These are phyloP conservation scores for Lasioglossum malachurum DNA, from an alignment of 2,888 invertebrate genomes.

Conservation along the genomic window DNA sequence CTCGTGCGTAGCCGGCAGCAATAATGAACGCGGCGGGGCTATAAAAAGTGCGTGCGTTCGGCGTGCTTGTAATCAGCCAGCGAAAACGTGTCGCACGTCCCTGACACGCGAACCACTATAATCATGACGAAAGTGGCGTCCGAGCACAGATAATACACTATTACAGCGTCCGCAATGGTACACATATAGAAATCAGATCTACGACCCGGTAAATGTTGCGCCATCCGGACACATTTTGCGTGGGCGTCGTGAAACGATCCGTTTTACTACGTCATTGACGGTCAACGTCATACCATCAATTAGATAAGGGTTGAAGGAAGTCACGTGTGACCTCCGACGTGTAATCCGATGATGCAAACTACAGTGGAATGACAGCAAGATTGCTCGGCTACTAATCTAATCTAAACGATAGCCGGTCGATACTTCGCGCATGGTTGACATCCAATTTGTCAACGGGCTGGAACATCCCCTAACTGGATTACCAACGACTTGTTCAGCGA, in stretches of 20 bases:
- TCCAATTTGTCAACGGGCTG: neutral
- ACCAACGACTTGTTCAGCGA: neutral
- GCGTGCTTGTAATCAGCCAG: conserved; percentile 39
- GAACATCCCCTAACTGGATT: neutral
- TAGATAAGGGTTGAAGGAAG: conserved; percentile 2
- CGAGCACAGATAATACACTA: neutral
- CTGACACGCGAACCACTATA: conserved; percentile 46
- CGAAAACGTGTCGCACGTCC: conserved; percentile 32
- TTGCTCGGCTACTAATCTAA: neutral
- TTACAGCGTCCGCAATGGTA: neutral
- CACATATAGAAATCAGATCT: conserved; percentile 43
- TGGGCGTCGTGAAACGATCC: conserved; percentile 22
- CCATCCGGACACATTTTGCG: conserved; percentile 50
- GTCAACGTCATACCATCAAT: conserved; percentile 8
- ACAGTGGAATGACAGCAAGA: neutral
- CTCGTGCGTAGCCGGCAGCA: conserved; percentile 23
- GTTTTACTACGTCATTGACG: conserved; percentile 33
- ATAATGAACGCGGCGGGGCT: conserved; percentile 6
- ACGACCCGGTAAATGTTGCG: conserved; percentile 50
- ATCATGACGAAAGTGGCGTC: conserved; percentile 20
- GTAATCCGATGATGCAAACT: neutral
- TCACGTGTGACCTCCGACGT: neutral
- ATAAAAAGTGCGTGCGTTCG: conserved; percentile 39
- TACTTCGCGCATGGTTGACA: neutral
- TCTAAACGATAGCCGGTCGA: neutral